Percentiles rank a stretch among this genome's conserved stretches.
Evolutionary conservation across 2,797 vertebrate genomes (phyloP).

Genomic region (Tauraco hartlaubi): DNA sequence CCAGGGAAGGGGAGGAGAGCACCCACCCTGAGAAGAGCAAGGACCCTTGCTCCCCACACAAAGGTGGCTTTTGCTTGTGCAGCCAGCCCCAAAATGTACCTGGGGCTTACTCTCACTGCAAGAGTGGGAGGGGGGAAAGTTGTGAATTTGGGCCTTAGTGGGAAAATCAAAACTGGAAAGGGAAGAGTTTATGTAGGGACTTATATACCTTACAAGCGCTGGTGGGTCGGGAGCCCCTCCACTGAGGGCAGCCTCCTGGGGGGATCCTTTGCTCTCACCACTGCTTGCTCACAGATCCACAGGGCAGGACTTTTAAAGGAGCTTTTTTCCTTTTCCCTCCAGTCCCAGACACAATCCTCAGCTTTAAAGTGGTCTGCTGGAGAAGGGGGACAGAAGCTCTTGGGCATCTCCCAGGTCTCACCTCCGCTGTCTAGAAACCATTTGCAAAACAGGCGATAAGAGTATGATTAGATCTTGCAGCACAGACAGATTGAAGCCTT

Average conservation of each 20-base stretch:
- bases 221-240: background rate
- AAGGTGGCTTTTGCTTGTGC: fast-evolving
- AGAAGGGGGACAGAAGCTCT: background rate
- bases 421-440: background rate
- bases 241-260: background rate
- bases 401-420: background rate
- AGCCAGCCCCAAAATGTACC: background rate
- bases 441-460: background rate
- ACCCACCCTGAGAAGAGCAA: fast-evolving
- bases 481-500: background rate
- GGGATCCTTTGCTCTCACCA: background rate
- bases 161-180: background rate
- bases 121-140: background rate
- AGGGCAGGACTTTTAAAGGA: background rate
- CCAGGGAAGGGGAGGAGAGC: background rate
- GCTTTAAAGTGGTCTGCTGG: background rate
- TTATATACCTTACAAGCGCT: background rate
- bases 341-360: background rate
- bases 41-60: background rate
- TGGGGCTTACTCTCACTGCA: background rate
- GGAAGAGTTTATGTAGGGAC: background rate
- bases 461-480: conserved; percentile 1
- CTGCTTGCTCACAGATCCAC: background rate
- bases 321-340: background rate
- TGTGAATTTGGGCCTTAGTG: background rate